Evolutionary conservation across 2,888 invertebrate species (phyloP), one percentile per base, ranked within the genome.

Genomic region (Laspeyria flexula): DNA sequence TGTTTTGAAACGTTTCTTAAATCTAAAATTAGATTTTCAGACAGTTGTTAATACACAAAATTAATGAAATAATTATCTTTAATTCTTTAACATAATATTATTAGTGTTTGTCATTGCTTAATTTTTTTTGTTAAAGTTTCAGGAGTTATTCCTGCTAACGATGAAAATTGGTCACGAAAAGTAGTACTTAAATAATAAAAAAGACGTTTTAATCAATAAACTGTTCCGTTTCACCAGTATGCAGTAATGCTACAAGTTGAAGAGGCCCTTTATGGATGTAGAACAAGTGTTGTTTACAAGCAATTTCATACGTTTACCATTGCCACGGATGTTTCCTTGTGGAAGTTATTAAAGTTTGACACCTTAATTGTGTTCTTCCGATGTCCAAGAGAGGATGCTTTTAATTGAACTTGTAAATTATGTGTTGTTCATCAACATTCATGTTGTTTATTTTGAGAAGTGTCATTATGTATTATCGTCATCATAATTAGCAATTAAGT

Each of bases 331-430:
- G 60, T 51, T 63, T 52, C 50, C 50, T 66, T 9, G 34, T 53
- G 65, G 65, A 65, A 65, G 65, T 60, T 57, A 65, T 65, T 66
- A 53, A 55, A 53, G 43, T 45, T 51, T 66, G 65, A 64, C 67
- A 64, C 48, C 46, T 55, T 58, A 64, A 66, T 65, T 67, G 53
- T 41, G 43, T 54, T 58, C 58, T 60, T 64, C 55, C 44, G 57
- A 65, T 53, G 43, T 53, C 47, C 47, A 31, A 45, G 0, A 33
- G 11, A 9, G 6, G 10, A 25, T 5, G 10, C 15, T 11, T 30
- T 11, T 41, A 12, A 31, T 41, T 31, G 12, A 5, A 41, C 31
- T 41, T 18, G 27, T 27, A 12, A 11, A 40, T 18, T 3, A 30
- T 30, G 10, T 41, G 12, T 7, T 9, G 18, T 4, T 3, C n/a